Percentiles rank a stretch among this genome's conserved stretches.
Conservation (phyloP, 2,113 vertebrate species). For the Rhinolophus sinicus region DNA sequence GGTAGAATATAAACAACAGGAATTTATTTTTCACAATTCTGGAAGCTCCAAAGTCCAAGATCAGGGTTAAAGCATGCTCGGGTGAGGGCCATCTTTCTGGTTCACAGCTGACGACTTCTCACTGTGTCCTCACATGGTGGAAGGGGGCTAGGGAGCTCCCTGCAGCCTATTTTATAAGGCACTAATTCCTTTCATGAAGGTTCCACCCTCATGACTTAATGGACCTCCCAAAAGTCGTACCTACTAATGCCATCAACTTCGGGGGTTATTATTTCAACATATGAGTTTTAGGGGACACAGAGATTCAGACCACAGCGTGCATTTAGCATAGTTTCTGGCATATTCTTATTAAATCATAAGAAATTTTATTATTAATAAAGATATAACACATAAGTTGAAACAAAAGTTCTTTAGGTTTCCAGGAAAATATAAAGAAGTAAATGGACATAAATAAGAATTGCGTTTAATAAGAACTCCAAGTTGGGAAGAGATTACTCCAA, state of each 20-base stretch:
- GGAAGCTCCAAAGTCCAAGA: neutral
- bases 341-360: neutral
- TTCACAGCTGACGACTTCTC: neutral
- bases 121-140: too few relatives aligned
- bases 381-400: neutral
- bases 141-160: neutral
- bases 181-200: neutral
- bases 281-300: neutral
- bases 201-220: neutral
- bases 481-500: neutral
- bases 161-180: neutral
- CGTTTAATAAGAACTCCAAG: neutral
- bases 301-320: neutral
- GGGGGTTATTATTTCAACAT: neutral
- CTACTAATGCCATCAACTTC: neutral
- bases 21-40: neutral
- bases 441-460: neutral
- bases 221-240: neutral
- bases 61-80: neutral
- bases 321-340: neutral
- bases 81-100: neutral
- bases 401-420: neutral
- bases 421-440: neutral
- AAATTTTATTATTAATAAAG: neutral
- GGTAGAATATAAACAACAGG: neutral